phyloP scores from a whole-genome alignment of 2,113 vertebrate genomes.

The Seriola quinqueradiata region DNA sequence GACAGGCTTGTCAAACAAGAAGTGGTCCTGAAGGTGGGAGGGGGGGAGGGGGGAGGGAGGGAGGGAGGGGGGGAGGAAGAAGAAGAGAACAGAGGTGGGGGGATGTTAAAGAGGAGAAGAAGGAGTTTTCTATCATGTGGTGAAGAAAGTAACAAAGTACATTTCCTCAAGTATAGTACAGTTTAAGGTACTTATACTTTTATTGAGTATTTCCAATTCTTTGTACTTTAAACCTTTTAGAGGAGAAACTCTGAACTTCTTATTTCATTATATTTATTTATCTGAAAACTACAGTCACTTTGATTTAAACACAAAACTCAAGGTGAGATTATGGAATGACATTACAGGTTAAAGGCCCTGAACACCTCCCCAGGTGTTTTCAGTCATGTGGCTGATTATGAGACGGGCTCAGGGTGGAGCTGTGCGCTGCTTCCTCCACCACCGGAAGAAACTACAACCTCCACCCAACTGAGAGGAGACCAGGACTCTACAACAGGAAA shows the following conservation, averaged over 20 bases:
- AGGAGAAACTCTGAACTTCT: too few species aligned
- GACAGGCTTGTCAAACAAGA: conserved; percentile 95
- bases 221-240: too few species aligned
- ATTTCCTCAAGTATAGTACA: too few species aligned
- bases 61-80: conserved; percentile 6
- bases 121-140: background rate
- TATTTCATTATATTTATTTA: too few species aligned
- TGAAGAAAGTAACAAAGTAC: background rate
- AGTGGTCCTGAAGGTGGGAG: conserved; percentile 88
- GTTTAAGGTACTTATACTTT: background rate
- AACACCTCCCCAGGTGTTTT: too few species aligned
- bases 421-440: background rate
- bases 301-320: too few species aligned
- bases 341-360: too few species aligned
- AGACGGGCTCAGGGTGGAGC: too few species aligned
- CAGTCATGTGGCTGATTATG: too few species aligned
- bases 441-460: background rate
- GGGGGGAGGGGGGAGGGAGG: conserved; percentile 6
- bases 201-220: too few species aligned
- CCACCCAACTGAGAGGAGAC: background rate
- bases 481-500: background rate
- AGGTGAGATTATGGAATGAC: too few species aligned
- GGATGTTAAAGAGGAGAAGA: conserved; percentile 12
- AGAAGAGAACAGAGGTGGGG: conserved; percentile 32
- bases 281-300: background rate